Conservation (phyloP, 1,140 invertebrate species). For the Centruroides vittatus region DNA sequence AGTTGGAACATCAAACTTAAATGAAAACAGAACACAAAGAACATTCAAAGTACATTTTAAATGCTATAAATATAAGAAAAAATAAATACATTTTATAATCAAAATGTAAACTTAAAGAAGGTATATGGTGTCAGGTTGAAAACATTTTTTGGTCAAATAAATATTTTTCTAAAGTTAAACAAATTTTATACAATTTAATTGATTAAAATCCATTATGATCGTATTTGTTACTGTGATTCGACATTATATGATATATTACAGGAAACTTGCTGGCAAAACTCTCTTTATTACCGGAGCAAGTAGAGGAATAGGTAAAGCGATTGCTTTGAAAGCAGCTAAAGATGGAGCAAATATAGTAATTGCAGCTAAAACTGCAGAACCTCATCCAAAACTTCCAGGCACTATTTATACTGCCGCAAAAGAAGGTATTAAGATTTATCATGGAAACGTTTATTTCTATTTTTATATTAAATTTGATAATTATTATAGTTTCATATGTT, state of each 20-base stretch:
- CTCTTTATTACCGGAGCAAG: constrained; percentile 94
- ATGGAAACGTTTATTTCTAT: neutral
- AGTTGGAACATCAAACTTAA: too few relatives aligned
- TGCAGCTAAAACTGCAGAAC: constrained; percentile 88
- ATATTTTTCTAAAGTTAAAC: too few relatives aligned
- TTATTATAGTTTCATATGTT: neutral
- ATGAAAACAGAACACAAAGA: too few relatives aligned
- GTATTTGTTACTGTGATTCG: too few relatives aligned
- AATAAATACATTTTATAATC: too few relatives aligned
- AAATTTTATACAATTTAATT: too few relatives aligned
- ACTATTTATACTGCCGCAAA: constrained; percentile 93
- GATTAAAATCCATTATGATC: too few relatives aligned
- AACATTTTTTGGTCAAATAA: too few relatives aligned
- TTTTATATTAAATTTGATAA: neutral
- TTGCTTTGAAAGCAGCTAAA: constrained; percentile 79
- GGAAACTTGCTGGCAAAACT: constrained; percentile 80
- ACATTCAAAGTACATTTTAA: too few relatives aligned
- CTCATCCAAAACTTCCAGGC: constrained; percentile 94
- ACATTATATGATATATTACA: neutral
- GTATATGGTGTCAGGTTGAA: too few relatives aligned
- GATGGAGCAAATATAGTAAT: constrained; percentile 93
- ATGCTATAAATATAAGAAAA: too few relatives aligned
- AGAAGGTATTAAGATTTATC: constrained; percentile 41
- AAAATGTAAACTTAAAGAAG: too few relatives aligned
- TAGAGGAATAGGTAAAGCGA: constrained; percentile 92